phyloP scores from a whole-genome alignment of 2,888 invertebrate species.

The Pomacea canaliculata region DNA sequence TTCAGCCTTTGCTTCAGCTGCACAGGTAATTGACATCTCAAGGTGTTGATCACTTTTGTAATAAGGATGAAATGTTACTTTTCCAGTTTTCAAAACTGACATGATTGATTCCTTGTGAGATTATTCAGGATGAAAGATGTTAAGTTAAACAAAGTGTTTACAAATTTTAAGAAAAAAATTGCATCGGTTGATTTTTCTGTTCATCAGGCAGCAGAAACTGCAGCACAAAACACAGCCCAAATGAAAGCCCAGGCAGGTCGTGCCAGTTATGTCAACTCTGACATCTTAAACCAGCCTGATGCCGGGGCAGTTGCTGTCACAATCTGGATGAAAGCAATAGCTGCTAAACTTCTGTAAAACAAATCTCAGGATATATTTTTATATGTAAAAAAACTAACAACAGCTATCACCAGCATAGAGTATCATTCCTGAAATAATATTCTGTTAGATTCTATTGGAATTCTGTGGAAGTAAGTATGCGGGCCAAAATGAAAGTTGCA shows the following conservation, averaged over 20 bases:
- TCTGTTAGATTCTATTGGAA: too few species aligned
- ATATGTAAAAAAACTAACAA: too few species aligned
- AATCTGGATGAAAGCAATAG: slow-evolving; percentile 76
- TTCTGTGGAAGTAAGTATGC: too few species aligned
- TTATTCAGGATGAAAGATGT: not conserved
- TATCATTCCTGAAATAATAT: too few species aligned
- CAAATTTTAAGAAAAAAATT: not conserved
- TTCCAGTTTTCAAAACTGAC: not conserved
- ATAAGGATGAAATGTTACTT: not conserved
- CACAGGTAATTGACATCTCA: slow-evolving; percentile 39
- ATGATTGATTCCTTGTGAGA: not conserved
- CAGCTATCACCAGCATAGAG: too few species aligned
- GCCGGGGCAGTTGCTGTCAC: slow-evolving; percentile 80
- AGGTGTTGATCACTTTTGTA: not conserved
- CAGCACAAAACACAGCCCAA: slow-evolving; percentile 65
- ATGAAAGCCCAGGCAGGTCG: slow-evolving; percentile 78
- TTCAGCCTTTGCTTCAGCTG: slow-evolving; percentile 49
- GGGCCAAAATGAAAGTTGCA: too few species aligned
- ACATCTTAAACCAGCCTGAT: slow-evolving; percentile 74
- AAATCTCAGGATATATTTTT: too few species aligned
- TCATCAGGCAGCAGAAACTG: slow-evolving; percentile 63
- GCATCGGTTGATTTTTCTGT: not conserved
- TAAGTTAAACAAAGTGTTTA: not conserved
- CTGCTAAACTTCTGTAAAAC: not conserved
- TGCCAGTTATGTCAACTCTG: slow-evolving; percentile 78